phyloP scores from a whole-genome alignment of 2,888 invertebrate species.

The Leptopterna dolabrata region DNA sequence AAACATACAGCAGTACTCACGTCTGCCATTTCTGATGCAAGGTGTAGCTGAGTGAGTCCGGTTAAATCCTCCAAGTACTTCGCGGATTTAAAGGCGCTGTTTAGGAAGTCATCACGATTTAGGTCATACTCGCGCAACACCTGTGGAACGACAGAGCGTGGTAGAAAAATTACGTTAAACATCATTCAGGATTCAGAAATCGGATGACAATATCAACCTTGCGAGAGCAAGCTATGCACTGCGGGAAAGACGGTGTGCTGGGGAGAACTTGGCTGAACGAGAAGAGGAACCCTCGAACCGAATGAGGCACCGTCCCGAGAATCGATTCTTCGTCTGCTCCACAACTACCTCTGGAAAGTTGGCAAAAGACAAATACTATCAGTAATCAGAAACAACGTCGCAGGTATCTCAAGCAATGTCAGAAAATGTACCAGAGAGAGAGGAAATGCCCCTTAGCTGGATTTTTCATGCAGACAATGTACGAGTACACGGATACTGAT shows the following conservation, averaged over 20 bases:
- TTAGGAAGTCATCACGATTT: conserved; percentile 78
- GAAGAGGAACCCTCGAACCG: conserved; percentile 91
- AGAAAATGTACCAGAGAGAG: no score
- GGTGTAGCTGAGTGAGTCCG: conserved; percentile 77
- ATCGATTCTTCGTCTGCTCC: conserved; percentile 71
- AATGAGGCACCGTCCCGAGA: conserved; percentile 90
- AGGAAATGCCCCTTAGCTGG: no score
- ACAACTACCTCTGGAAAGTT: conserved; percentile 10
- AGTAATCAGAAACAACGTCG: no score
- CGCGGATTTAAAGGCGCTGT: conserved; percentile 83
- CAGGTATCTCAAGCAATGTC: no score
- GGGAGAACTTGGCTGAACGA: conserved; percentile 85
- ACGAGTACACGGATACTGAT: no score
- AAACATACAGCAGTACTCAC: not conserved
- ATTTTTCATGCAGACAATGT: no score
- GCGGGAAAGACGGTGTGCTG: conserved; percentile 85
- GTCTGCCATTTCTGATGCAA: conserved; percentile 69
- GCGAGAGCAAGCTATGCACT: conserved; percentile 92
- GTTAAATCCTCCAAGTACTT: conserved; percentile 87
- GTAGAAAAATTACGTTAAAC: conserved; percentile 57
- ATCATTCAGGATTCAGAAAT: not conserved
- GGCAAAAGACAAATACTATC: no score
- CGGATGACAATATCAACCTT: conserved; percentile 58
- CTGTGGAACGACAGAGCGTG: conserved; percentile 63
- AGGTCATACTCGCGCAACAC: conserved; percentile 69